phyloP scores from a whole-genome alignment of 2,797 vertebrate species.

The Pithecia hirsuta region DNA sequence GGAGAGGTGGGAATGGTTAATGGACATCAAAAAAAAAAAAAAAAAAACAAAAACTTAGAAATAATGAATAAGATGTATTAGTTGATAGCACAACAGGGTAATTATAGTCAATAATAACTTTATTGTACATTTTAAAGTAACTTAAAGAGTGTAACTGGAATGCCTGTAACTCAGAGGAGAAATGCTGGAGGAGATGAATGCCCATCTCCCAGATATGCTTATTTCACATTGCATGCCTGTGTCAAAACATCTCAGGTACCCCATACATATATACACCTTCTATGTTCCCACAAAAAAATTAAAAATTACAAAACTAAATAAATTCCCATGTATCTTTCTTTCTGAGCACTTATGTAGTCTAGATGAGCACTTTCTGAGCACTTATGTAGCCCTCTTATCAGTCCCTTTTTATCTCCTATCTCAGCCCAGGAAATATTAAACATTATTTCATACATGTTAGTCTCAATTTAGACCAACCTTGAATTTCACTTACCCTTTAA shows the following conservation, averaged over 20 bases:
- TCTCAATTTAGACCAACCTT: neutral
- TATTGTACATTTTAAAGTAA: neutral
- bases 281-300: neutral
- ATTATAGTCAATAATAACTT: neutral
- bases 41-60: too few relatives aligned
- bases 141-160: neutral
- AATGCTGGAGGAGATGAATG: neutral
- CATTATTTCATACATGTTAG: neutral
- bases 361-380: neutral
- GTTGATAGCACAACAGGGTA: neutral
- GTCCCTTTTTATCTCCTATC: neutral
- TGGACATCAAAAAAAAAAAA: neutral
- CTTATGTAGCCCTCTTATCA: neutral
- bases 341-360: neutral
- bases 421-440: neutral
- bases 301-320: neutral
- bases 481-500: neutral
- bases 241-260: neutral
- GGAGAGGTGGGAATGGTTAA: neutral
- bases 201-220: neutral
- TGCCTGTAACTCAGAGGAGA: neutral
- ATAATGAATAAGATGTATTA: neutral
- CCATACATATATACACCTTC: neutral
- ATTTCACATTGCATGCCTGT: neutral
- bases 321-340: neutral